Conservation (phyloP, 2,888 invertebrate genomes). For the Stenichneumon culpator region DNA sequence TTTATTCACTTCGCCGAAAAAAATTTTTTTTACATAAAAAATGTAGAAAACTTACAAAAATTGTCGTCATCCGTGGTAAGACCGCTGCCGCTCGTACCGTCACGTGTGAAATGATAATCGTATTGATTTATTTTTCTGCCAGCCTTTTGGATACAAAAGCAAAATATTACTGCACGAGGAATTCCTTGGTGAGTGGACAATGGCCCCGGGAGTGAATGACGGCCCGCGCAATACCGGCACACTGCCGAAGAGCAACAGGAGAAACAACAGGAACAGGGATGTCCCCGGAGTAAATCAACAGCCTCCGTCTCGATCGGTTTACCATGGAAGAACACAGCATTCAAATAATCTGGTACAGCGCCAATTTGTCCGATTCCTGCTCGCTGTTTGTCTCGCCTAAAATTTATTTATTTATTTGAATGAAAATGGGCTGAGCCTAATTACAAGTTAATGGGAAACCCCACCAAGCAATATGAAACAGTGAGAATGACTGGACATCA, state of each 20-base stretch:
- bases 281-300: slow-evolving; percentile 75
- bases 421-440: no score
- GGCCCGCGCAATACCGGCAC: slow-evolving; percentile 81
- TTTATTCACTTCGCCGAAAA: background rate
- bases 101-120: background rate
- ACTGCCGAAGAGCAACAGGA: slow-evolving; percentile 82
- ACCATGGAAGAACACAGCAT: slow-evolving; percentile 75
- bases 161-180: background rate
- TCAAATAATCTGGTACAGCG: slow-evolving; percentile 81
- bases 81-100: background rate
- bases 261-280: slow-evolving; percentile 80
- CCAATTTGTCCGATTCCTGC: slow-evolving; percentile 20
- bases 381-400: background rate
- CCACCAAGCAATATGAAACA: no score
- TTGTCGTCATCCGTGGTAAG: background rate
- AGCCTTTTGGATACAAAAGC: background rate
- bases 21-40: background rate
- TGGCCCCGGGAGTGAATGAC: slow-evolving; percentile 79
- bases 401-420: no score
- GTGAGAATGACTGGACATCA: no score
- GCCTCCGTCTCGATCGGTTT: slow-evolving; percentile 67
- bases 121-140: background rate
- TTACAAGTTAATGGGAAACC: no score
- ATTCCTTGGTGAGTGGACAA: slow-evolving; percentile 8
- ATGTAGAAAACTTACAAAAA: background rate